A percentile compares a stretch with the other conserved stretches of the same genome.
phyloP scores from a whole-genome alignment of 2,113 vertebrate genomes.

The Dolichallabes microphthalmus region DNA sequence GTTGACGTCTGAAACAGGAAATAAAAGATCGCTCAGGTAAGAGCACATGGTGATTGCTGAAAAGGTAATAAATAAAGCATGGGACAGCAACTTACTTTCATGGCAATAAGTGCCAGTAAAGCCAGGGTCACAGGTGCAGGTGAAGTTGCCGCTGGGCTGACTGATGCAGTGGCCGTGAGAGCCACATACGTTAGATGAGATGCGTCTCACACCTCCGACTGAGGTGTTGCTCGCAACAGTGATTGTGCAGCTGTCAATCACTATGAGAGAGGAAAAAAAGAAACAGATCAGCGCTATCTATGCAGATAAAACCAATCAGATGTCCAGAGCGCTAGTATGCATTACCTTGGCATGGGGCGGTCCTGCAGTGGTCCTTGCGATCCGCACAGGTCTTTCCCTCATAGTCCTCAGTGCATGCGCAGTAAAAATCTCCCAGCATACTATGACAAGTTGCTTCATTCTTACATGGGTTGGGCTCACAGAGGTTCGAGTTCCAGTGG shows the following conservation, averaged over 20 bases:
- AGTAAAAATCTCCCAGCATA: slow-evolving; percentile 89
- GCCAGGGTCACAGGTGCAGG: slow-evolving; percentile 86
- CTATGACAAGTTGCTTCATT: slow-evolving; percentile 86
- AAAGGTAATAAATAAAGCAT: background rate
- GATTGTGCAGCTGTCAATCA: slow-evolving; percentile 91
- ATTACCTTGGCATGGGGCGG: slow-evolving; percentile 85
- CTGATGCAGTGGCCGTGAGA: slow-evolving; percentile 86
- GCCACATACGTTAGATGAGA: slow-evolving; percentile 86
- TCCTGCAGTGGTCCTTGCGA: slow-evolving; percentile 81
- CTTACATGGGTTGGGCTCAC: slow-evolving; percentile 87
- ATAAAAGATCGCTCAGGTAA: background rate
- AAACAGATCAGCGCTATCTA: background rate
- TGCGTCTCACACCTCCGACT: slow-evolving; percentile 70
- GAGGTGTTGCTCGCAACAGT: slow-evolving; percentile 79
- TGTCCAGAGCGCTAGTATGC: background rate
- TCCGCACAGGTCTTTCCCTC: slow-evolving; percentile 89
- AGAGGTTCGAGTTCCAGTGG: slow-evolving; percentile 70
- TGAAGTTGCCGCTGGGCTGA: slow-evolving; percentile 87
- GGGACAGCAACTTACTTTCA: slow-evolving; percentile 81
- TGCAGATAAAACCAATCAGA: background rate
- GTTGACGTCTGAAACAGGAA: slow-evolving; percentile 79
- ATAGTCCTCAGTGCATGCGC: slow-evolving; percentile 86
- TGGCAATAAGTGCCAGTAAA: slow-evolving; percentile 95
- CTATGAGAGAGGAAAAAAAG: slow-evolving; percentile 61
- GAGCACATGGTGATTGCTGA: background rate